Evolutionary conservation across 1,140 invertebrate species (phyloP), one percentile per base, ranked within the genome.

Genomic region (Leguminivora glycinivorella): DNA sequence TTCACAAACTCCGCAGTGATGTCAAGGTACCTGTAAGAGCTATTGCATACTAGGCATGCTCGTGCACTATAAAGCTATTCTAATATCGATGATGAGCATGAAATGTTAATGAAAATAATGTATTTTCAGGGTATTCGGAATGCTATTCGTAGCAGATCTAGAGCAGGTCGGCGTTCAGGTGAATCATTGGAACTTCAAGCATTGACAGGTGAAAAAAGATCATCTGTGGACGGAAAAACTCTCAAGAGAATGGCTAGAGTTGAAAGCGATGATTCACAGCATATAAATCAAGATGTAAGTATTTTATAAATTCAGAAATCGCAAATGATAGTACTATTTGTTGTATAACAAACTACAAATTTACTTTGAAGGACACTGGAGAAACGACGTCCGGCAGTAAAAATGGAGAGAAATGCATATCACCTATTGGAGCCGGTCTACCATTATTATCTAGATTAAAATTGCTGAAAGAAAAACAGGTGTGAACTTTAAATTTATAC

Each of bases 391-490:
- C 93, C 83, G 78, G 93, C 77, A 73, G 73, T 84, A 90, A 94
- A 88, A 83, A 88, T 17, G 73, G 89, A 80, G 86, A 95, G 86
- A 93, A 93, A 84, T 84, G 93, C 67, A 83, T 93, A 75, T 96
- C 96, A 56, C 95, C 96, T 0, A 92, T 97, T 31, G 96, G 96
- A 5, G 95, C 96, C 0, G 96, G 96, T 0, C 87, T 98, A n/a
- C 96, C 96, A 0, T 86, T 98, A 4, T 88, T 98, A 0, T 93
- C 96, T 17, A 90, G 96, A 66, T 86, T 98, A 6, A 95, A 96
- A 77, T 86, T 97, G 7, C 92, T 98, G 0, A 97, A 97, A 81
- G 96, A 97, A 80, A 97, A 97, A 85, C 96, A 97, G 86, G 96
- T 96, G 58, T 92, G 40, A 63, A 2, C 19, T 31, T 63, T 31